These are phyloP conservation scores for Varanus salvator DNA, from an alignment of 2,113 vertebrate species.

Conservation along the genomic window DNA sequence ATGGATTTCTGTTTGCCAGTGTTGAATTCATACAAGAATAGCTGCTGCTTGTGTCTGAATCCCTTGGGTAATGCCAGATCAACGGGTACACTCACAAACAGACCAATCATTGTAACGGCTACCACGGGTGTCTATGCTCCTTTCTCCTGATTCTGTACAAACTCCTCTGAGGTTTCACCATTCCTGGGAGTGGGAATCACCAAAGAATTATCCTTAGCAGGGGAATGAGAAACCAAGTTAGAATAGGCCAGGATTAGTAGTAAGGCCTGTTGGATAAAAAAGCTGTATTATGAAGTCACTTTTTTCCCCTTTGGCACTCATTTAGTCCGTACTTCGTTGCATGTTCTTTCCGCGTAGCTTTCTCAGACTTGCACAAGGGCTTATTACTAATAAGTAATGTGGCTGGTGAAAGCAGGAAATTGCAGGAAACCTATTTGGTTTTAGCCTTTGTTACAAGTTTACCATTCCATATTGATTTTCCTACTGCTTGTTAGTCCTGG, in stretches of 20 bases:
- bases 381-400: constrained; percentile 51
- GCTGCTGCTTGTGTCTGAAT: background rate
- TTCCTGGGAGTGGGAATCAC: background rate
- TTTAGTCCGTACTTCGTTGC: constrained; percentile 45
- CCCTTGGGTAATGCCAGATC: background rate
- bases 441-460: constrained; percentile 56
- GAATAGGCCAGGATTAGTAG: constrained; percentile 17
- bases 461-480: constrained; percentile 56
- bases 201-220: constrained; percentile 16
- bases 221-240: background rate
- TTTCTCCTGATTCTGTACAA: background rate
- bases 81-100: background rate
- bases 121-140: too few species aligned
- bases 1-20: background rate
- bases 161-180: background rate
- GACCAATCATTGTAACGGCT: background rate
- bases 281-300: constrained; percentile 29
- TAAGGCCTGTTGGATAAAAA: constrained; percentile 33
- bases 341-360: constrained; percentile 49
- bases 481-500: constrained; percentile 50
- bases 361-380: constrained; percentile 37
- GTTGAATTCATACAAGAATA: background rate
- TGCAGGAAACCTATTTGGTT: constrained; percentile 30
- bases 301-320: constrained; percentile 16
- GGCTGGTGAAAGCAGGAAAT: constrained; percentile 58